phyloP scores from a whole-genome alignment of 2,888 invertebrate species.

The Agriopis leucophaearia region DNA sequence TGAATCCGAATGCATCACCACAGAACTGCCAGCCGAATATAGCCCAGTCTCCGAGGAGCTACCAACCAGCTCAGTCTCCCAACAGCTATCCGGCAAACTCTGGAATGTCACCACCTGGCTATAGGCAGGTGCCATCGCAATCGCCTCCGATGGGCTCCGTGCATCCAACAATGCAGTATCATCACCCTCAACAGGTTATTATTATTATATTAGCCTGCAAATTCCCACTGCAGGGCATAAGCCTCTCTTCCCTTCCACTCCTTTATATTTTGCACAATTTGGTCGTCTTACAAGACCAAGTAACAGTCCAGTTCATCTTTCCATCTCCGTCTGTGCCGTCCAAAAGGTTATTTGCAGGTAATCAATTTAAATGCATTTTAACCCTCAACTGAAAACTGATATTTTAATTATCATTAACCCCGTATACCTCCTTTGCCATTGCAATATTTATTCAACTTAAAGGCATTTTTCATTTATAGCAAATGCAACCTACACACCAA shows the following conservation, averaged over 20 bases:
- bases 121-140: constrained; percentile 80
- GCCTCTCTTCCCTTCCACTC: no score
- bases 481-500: constrained; percentile 76
- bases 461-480: constrained; percentile 41
- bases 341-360: neutral
- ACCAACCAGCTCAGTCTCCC: constrained; percentile 86
- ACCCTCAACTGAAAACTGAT: neutral
- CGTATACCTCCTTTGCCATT: neutral
- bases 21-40: constrained; percentile 78
- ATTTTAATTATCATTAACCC: neutral
- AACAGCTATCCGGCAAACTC: constrained; percentile 77
- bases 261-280: neutral
- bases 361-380: neutral
- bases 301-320: no score
- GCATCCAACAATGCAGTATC: constrained; percentile 81
- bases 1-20: constrained; percentile 83
- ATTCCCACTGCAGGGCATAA: neutral
- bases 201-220: neutral
- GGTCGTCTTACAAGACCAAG: no score
- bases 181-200: constrained; percentile 79
- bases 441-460: neutral
- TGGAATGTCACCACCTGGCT: constrained; percentile 85
- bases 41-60: constrained; percentile 76
- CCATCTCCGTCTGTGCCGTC: no score
- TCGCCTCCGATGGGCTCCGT: constrained; percentile 82